These are phyloP conservation scores for Bombus turneri DNA, from an alignment of 1,140 invertebrate species.

Conservation along the genomic window DNA sequence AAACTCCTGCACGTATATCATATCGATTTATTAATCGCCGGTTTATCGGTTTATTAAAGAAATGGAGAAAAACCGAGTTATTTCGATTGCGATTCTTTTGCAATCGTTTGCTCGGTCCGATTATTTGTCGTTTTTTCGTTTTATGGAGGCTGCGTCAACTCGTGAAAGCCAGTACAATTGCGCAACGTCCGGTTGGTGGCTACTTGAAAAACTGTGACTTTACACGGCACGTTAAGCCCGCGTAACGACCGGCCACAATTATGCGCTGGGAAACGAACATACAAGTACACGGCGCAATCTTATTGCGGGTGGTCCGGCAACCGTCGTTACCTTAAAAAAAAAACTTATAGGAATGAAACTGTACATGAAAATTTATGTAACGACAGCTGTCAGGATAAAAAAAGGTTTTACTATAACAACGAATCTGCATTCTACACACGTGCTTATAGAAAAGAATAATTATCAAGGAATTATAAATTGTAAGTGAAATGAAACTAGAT, in stretches of 20 bases:
- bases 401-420: neutral
- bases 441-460: no score
- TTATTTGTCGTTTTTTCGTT: constrained; percentile 31
- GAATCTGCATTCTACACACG: no score
- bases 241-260: constrained; percentile 77
- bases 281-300: constrained; percentile 35
- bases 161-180: constrained; percentile 70
- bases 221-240: constrained; percentile 76
- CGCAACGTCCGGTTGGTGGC: constrained; percentile 68
- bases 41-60: neutral
- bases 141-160: constrained; percentile 34
- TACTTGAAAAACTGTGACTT: constrained; percentile 77
- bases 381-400: neutral
- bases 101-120: neutral
- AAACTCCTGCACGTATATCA: no score
- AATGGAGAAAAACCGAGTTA: neutral
- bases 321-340: neutral
- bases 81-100: constrained; percentile 2
- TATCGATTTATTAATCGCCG: no score
- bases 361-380: neutral
- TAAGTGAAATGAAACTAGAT: no score
- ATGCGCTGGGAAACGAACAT: constrained; percentile 65
- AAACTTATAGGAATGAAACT: neutral
- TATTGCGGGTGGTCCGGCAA: neutral
- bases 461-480: no score